Evolutionary conservation across 2,888 invertebrate genomes (phyloP), one percentile per base, ranked within the genome.

Genomic region (Drosophila niveifrons): DNA sequence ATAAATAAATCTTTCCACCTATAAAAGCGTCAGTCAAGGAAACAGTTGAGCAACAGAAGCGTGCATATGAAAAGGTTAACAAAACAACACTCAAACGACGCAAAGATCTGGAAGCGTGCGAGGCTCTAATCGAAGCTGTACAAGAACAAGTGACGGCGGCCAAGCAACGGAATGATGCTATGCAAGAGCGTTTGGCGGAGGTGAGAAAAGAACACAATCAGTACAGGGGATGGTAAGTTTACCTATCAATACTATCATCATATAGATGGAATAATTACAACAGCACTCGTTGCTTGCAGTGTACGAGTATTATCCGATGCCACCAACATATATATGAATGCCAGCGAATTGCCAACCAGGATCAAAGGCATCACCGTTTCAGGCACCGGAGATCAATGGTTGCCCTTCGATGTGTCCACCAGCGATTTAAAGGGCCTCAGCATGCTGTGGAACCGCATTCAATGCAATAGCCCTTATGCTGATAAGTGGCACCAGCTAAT

Each of bases 291-390:
- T 63, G 23, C 9, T 67, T 66, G 15, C 52, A 86, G 86, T 53
- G 71, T 76, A 18, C 84, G 71, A 41, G 55, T 28, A 7, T 46
- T 86, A 10, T 77, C 77, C n/a, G 64, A 77, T 11, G 67, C 66
- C 17, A 82, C 77, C 23, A 80, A 73, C 8, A 86, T 67, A 0
- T 77, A 63, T 7, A 58, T 86, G 1, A 88, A 86, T 7, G 23
- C 56, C 0, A 66, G 50, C 0, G 75, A 72, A 4, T 44, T 86
- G 50, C 84, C 88, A 9, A 51, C 53, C 18, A 70, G 72, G n/a
- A 13, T 84, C 0, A 75, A 79, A 57, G 86, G 86, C 4, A 67
- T 77, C 17, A 47, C 63, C 8, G 50, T 74, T 11, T 17, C 64
- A 11, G 47, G 10, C 2, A 51, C 36, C 9, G 43, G 53, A n/a